Percentiles rank a stretch among this genome's conserved stretches.
phyloP scores from a whole-genome alignment of 2,113 vertebrate genomes.

The Tichodroma muraria region DNA sequence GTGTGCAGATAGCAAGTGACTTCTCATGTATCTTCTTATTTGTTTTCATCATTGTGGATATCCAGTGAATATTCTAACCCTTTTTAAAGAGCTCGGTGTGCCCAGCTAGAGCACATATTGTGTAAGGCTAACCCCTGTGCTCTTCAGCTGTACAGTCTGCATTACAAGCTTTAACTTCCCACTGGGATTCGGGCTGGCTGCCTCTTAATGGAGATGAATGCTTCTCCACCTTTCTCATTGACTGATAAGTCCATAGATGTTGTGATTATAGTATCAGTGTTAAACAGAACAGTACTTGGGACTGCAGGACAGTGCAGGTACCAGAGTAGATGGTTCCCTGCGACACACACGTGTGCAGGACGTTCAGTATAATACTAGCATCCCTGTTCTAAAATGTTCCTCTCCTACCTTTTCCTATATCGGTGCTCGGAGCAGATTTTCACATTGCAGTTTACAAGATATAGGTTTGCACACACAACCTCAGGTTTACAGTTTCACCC shows the following conservation, averaged over 20 bases:
- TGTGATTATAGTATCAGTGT: neutral
- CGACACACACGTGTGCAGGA: neutral
- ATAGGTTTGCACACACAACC: conserved; percentile 65
- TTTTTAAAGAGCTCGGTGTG: neutral
- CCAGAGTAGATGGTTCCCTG: conserved; percentile 9
- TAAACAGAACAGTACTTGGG: conserved; percentile 20
- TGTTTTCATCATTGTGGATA: neutral
- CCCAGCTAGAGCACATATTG: neutral
- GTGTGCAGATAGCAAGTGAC: neutral
- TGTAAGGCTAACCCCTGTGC: neutral
- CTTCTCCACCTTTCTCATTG: neutral
- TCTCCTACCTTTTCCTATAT: conserved; percentile 37
- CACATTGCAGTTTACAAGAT: conserved; percentile 68
- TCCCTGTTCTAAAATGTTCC: conserved; percentile 20
- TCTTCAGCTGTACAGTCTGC: neutral
- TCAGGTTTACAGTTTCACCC: conserved; percentile 73
- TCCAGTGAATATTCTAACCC: neutral
- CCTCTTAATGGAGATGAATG: conserved; percentile 19
- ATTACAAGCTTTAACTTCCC: neutral
- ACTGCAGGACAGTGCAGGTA: conserved; percentile 62
- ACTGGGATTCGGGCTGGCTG: neutral
- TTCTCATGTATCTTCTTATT: neutral
- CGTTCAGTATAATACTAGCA: conserved; percentile 24
- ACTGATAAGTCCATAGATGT: neutral
- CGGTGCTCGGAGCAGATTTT: conserved; percentile 65